A percentile compares a stretch with the other conserved stretches of the same genome.
These are phyloP conservation scores for Disparrhopalites patrizii DNA, from an alignment of 2,888 invertebrate genomes.

Conservation along the genomic window DNA sequence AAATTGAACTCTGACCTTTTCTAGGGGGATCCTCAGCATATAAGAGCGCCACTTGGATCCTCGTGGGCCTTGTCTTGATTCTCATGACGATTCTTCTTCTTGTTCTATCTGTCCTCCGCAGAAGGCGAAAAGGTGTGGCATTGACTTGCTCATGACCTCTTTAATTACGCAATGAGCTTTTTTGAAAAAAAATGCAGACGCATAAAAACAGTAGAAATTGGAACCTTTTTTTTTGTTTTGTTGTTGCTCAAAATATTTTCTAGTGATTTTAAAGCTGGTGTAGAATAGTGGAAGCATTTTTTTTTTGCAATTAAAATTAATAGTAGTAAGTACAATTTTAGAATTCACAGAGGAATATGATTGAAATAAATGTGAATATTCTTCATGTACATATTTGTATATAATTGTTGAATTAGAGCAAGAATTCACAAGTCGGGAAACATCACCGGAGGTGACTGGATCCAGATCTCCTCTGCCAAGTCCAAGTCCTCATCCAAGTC, in stretches of 20 bases:
- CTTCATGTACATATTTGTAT: conserved; percentile 13
- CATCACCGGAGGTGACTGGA: conserved; percentile 47
- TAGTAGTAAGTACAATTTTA: too few species aligned
- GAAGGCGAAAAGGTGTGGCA: conserved; percentile 42
- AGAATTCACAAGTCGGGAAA: conserved; percentile 48
- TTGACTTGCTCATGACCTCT: conserved; percentile 20
- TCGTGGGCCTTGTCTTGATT: conserved; percentile 45
- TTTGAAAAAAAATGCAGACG: too few species aligned
- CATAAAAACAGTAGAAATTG: too few species aligned
- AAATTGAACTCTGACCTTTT: conserved; percentile 13
- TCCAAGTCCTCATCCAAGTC: conserved; percentile 47
- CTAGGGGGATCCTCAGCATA: conserved; percentile 43
- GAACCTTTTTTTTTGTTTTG: too few species aligned
- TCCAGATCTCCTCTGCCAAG: conserved; percentile 46
- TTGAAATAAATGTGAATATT: neutral
- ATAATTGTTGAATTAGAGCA: conserved; percentile 37
- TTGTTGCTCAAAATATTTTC: too few species aligned
- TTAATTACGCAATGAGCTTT: neutral
- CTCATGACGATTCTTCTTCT: conserved; percentile 44
- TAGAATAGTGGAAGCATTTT: too few species aligned
- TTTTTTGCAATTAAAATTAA: too few species aligned
- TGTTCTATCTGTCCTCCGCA: conserved; percentile 44
- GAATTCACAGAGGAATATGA: too few species aligned
- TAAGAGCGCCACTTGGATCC: conserved; percentile 47
- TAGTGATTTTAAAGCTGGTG: too few species aligned